Conservation (phyloP, 1,140 invertebrate species). For the Drosophila burlai region DNA sequence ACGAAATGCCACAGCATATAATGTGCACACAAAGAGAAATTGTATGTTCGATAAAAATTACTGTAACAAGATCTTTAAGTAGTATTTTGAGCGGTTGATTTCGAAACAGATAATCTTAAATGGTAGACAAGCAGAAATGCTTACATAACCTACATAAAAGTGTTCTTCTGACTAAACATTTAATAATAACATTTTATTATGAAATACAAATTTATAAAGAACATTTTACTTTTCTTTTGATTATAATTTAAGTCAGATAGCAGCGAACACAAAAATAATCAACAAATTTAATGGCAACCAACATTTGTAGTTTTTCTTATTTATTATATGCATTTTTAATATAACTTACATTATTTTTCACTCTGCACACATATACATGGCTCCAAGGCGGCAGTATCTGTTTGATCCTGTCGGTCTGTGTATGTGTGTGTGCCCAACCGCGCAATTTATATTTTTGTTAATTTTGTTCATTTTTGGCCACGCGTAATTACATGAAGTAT, state of each 20-base stretch:
- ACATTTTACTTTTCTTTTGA: background rate
- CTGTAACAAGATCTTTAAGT: background rate
- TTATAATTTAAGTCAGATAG: background rate
- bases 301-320: background rate
- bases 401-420: slow-evolving; percentile 11
- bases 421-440: slow-evolving; percentile 26
- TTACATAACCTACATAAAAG: too few relatives aligned
- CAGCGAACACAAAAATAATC: background rate
- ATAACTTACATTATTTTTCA: background rate
- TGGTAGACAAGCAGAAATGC: too few relatives aligned
- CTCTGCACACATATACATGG: slow-evolving; percentile 5
- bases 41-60: background rate
- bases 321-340: background rate
- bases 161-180: too few relatives aligned
- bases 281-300: background rate
- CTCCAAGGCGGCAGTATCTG: slow-evolving; percentile 25
- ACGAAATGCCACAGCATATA: slow-evolving; percentile 49
- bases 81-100: background rate
- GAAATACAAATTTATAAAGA: background rate
- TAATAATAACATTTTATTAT: background rate
- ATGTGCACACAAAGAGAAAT: background rate
- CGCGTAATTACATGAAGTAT: slow-evolving; percentile 79
- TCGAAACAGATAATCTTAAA: background rate
- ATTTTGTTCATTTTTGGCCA: slow-evolving; percentile 65
- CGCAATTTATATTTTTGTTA: slow-evolving; percentile 65